A percentile compares a stretch with the other conserved stretches of the same genome.
phyloP scores from a whole-genome alignment of 2,113 vertebrate species.

The Trinectes maculatus region DNA sequence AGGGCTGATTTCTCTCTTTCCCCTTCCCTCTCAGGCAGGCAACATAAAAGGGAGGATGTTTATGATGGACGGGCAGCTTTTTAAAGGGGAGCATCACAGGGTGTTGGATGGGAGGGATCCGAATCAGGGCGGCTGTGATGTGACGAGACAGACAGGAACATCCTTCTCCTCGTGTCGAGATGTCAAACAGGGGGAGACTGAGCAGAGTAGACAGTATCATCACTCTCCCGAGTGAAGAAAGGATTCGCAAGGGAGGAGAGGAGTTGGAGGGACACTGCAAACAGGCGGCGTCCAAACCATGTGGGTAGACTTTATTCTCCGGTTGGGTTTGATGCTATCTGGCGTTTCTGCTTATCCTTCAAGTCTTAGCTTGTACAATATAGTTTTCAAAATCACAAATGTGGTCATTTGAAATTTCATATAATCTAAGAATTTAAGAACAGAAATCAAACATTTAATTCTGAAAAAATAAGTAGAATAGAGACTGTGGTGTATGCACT shows the following conservation, averaged over 20 bases:
- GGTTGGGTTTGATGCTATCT: no score
- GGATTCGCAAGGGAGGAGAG: constrained; percentile 55
- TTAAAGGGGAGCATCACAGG: constrained; percentile 77
- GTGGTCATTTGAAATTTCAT: background rate
- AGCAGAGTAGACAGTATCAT: constrained; percentile 77
- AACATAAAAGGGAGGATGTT: constrained; percentile 78
- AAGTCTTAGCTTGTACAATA: no score
- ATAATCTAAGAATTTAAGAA: background rate
- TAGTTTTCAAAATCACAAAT: no score
- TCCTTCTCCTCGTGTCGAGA: constrained; percentile 76
- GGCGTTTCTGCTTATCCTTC: no score
- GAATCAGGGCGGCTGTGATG: constrained; percentile 77
- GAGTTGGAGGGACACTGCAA: constrained; percentile 61
- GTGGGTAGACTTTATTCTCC: constrained; percentile 31
- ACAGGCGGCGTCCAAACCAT: constrained; percentile 26
- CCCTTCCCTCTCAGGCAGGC: constrained; percentile 69
- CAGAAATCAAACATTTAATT: background rate
- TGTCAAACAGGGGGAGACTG: constrained; percentile 75
- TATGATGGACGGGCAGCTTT: constrained; percentile 81
- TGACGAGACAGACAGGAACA: constrained; percentile 83
- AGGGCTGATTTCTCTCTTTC: constrained; percentile 72
- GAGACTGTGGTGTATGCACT: background rate
- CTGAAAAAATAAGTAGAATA: background rate
- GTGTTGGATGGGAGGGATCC: constrained; percentile 75
- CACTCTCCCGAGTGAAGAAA: constrained; percentile 64